These are phyloP conservation scores for Eulimnadia texana DNA, from an alignment of 1,140 invertebrate species.

Conservation along the genomic window DNA sequence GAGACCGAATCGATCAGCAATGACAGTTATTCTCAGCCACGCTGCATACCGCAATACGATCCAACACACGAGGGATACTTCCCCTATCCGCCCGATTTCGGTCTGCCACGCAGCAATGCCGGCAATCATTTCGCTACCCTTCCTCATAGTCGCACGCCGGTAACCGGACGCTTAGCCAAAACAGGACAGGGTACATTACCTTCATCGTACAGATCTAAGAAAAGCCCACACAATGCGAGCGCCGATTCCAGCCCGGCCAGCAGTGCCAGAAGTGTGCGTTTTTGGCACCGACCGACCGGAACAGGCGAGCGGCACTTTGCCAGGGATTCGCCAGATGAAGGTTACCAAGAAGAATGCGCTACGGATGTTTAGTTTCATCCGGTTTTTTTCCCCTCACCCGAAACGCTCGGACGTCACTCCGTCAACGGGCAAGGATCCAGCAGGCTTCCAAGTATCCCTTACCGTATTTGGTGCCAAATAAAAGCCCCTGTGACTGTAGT, in stretches of 20 bases:
- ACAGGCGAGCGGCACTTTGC: conserved; percentile 1
- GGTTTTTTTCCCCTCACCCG: neutral
- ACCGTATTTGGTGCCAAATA: neutral
- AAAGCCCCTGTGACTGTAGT: neutral
- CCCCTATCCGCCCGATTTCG: conserved; percentile 9
- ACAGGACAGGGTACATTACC: neutral
- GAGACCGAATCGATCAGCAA: neutral
- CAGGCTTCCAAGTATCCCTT: neutral
- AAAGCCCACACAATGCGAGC: neutral
- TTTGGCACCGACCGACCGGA: conserved; percentile 6
- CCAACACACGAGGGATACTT: neutral
- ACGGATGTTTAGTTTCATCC: conserved; percentile 10
- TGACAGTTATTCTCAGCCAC: neutral
- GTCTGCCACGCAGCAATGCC: conserved; percentile 1
- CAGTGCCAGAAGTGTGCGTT: conserved; percentile 1
- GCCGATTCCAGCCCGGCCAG: neutral
- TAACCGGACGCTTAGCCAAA: neutral
- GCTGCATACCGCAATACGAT: conserved; percentile 4
- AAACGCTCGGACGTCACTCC: neutral
- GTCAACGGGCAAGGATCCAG: neutral
- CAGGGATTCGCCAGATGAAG: conserved; percentile 15
- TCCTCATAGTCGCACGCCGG: neutral
- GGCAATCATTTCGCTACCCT: neutral
- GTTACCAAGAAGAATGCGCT: conserved; percentile 15
- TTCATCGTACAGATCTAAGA: neutral